Conservation (phyloP, 2,797 vertebrate species). For the Tadarida brasiliensis region DNA sequence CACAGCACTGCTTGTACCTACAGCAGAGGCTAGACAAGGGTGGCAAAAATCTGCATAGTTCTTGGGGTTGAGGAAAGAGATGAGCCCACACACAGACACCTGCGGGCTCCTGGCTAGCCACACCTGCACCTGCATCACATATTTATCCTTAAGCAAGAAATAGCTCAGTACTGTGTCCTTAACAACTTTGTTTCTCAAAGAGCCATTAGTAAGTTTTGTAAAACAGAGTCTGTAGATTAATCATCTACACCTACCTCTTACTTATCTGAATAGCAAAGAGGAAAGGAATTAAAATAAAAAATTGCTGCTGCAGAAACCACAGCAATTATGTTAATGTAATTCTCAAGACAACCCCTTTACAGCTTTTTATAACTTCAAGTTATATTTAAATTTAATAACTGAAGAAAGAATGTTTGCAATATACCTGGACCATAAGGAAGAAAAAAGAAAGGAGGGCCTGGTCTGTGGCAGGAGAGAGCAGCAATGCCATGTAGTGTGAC, state of each 20-base stretch:
- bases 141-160: constrained; percentile 21
- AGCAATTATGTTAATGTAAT: constrained; percentile 54
- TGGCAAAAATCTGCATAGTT: not conserved
- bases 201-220: constrained; percentile 40
- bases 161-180: not conserved
- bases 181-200: constrained; percentile 16
- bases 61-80: not conserved
- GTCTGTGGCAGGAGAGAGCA: not conserved
- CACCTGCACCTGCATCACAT: not conserved
- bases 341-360: constrained; percentile 17
- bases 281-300: constrained; percentile 67
- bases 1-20: not conserved
- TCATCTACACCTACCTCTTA: constrained; percentile 58
- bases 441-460: not conserved
- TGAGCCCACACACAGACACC: not conserved
- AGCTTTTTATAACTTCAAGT: constrained; percentile 26
- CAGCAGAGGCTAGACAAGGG: not conserved
- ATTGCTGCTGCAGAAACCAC: constrained; percentile 31
- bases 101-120: not conserved
- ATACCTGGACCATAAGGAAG: not conserved
- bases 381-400: constrained; percentile 49
- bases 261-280: constrained; percentile 58
- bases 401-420: not conserved
- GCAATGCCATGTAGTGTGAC: rapidly evolving
- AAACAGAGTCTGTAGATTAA: constrained; percentile 38